phyloP scores from a whole-genome alignment of 1,140 invertebrate species.

The Apolygus lucorum region DNA sequence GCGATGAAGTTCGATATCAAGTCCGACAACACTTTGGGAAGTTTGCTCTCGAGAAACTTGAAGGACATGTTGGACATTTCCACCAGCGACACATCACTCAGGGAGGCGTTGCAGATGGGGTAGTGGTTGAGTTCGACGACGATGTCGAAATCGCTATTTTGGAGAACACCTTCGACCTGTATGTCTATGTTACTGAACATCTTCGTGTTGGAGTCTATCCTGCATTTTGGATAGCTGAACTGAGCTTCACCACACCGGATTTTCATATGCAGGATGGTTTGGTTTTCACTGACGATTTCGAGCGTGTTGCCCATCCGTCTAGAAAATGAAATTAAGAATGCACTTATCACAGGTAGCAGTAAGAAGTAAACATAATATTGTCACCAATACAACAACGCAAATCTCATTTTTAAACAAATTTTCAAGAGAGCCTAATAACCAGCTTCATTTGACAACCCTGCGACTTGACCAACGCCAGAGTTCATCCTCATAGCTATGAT shows the following conservation, averaged over 20 bases:
- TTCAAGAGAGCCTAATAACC: too few species aligned
- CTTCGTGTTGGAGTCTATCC: not conserved
- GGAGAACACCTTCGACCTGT: not conserved
- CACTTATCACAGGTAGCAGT: too few species aligned
- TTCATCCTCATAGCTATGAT: too few species aligned
- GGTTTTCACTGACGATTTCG: not conserved
- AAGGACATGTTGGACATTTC: not conserved
- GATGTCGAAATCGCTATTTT: not conserved
- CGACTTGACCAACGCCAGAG: too few species aligned
- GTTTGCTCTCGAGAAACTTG: not conserved
- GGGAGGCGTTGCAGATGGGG: not conserved
- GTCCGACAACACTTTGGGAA: not conserved
- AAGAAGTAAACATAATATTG: too few species aligned
- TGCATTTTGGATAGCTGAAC: not conserved
- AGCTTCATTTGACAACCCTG: too few species aligned
- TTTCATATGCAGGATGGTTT: not conserved
- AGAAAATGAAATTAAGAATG: constrained; percentile 3
- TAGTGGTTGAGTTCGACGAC: not conserved
- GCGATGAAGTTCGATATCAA: not conserved
- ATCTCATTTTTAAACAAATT: too few species aligned
- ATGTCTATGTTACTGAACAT: not conserved
- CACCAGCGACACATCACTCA: not conserved
- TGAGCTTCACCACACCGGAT: not conserved
- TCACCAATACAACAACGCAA: too few species aligned
- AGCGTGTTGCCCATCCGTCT: not conserved